Conservation (phyloP, 2,797 vertebrate species). For the Cetoscarus ocellatus region DNA sequence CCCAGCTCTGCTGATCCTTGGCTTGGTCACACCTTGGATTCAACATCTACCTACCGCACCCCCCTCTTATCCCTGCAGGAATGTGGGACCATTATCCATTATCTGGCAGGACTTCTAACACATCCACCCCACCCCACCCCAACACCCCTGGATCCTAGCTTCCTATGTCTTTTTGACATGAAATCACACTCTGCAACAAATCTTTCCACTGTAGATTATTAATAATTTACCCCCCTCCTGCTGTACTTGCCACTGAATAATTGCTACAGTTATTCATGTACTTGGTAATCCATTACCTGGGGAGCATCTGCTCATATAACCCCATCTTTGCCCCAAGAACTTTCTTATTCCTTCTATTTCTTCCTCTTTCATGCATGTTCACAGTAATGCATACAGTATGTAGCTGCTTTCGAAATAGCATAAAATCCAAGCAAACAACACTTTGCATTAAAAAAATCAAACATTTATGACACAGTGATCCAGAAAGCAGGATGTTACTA, state of each 20-base stretch:
- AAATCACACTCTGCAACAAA: slow-evolving; percentile 59
- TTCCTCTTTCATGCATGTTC: neutral
- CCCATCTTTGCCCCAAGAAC: slow-evolving; percentile 24
- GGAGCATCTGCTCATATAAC: slow-evolving; percentile 57
- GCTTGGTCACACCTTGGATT: slow-evolving; percentile 49
- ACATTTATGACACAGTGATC: slow-evolving; percentile 32
- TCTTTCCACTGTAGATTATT: slow-evolving; percentile 52
- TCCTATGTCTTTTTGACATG: slow-evolving; percentile 51
- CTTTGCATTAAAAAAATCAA: slow-evolving; percentile 35
- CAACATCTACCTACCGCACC: slow-evolving; percentile 17
- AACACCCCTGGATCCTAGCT: neutral
- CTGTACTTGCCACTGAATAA: slow-evolving; percentile 61
- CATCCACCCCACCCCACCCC: neutral
- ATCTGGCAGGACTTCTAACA: slow-evolving; percentile 36
- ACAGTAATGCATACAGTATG: slow-evolving; percentile 7
- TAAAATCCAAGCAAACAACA: slow-evolving; percentile 12
- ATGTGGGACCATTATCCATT: slow-evolving; percentile 30
- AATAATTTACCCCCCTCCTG: slow-evolving; percentile 53
- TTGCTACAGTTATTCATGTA: slow-evolving; percentile 63
- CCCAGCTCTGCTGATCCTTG: slow-evolving; percentile 28
- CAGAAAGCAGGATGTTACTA: slow-evolving; percentile 42
- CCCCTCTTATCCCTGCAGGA: slow-evolving; percentile 18
- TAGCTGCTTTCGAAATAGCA: slow-evolving; percentile 18
- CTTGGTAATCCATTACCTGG: slow-evolving; percentile 59
- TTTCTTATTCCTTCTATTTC: slow-evolving; percentile 1